These are phyloP conservation scores for Sebastes diaconus DNA, from an alignment of 2,797 vertebrate genomes.

Conservation along the genomic window DNA sequence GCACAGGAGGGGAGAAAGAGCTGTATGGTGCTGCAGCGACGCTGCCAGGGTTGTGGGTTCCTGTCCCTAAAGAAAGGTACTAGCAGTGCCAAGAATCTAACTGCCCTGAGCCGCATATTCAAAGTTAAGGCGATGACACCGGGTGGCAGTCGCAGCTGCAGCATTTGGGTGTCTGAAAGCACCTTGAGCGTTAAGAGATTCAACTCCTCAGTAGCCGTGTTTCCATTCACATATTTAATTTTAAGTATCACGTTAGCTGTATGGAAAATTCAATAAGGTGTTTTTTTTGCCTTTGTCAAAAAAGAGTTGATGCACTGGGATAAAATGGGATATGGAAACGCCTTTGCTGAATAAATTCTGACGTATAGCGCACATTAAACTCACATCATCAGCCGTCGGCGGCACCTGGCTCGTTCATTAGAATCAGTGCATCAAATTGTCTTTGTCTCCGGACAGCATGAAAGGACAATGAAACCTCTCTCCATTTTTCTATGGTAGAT, in stretches of 20 bases:
- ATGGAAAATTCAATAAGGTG: too few species aligned
- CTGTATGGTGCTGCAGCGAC: neutral
- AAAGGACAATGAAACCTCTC: neutral
- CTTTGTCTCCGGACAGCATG: neutral
- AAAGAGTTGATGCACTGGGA: neutral
- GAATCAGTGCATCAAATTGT: neutral
- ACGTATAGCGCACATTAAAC: rapidly evolving
- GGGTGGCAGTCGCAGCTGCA: too few species aligned
- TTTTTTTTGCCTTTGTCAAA: neutral
- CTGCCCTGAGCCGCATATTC: too few species aligned
- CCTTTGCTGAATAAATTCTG: too few species aligned
- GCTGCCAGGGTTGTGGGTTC: neutral
- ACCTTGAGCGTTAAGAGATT: too few species aligned
- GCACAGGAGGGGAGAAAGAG: neutral
- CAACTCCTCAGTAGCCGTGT: too few species aligned
- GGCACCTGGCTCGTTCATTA: too few species aligned
- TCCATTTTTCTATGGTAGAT: neutral
- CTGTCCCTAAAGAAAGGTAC: neutral
- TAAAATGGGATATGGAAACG: neutral
- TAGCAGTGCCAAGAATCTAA: neutral
- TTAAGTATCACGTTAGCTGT: too few species aligned
- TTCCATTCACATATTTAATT: too few species aligned
- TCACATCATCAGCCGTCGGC: too few species aligned
- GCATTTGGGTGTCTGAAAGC: too few species aligned
- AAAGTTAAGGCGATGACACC: too few species aligned